A percentile compares a stretch with the other conserved stretches of the same genome.
Evolutionary conservation across 2,797 vertebrate genomes (phyloP).

Genomic region (Scleropages formosus): DNA sequence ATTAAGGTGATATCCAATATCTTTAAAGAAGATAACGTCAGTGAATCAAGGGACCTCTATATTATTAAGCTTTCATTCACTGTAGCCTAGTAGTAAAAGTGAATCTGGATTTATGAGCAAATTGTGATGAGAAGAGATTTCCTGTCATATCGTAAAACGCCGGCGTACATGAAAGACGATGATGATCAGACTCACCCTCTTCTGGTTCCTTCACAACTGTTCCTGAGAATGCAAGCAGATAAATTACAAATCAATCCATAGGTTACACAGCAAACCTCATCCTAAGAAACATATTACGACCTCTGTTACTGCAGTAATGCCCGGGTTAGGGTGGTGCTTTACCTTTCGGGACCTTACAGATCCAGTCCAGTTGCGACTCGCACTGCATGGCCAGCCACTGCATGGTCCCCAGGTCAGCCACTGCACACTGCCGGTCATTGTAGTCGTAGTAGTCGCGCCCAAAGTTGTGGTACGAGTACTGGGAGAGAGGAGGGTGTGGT

Average conservation of each 20-base stretch:
- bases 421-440: slow-evolving; percentile 79
- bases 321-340: slow-evolving; percentile 23
- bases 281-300: too few relatives aligned
- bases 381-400: slow-evolving; percentile 93
- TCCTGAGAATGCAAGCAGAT: slow-evolving; percentile 61
- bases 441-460: slow-evolving; percentile 75
- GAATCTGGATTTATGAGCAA: too few relatives aligned
- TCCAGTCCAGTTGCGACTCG: slow-evolving; percentile 88
- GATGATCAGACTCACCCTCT: slow-evolving; percentile 73
- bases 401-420: slow-evolving; percentile 83
- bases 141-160: too few relatives aligned
- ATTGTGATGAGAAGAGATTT: too few relatives aligned
- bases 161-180: too few relatives aligned
- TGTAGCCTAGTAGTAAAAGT: too few relatives aligned
- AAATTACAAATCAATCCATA: neutral
- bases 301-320: neutral
- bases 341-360: slow-evolving; percentile 97
- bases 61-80: too few relatives aligned
- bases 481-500: slow-evolving; percentile 9
- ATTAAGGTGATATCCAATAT: too few relatives aligned
- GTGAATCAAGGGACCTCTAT: too few relatives aligned
- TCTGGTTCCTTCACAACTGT: slow-evolving; percentile 73
- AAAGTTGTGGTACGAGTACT: slow-evolving; percentile 94
- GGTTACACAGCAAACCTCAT: neutral
- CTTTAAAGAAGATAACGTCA: too few relatives aligned